Percentiles rank a stretch among this genome's conserved stretches.
Evolutionary conservation across 1,140 invertebrate genomes (phyloP).

Genomic region (Ceratina japonica): DNA sequence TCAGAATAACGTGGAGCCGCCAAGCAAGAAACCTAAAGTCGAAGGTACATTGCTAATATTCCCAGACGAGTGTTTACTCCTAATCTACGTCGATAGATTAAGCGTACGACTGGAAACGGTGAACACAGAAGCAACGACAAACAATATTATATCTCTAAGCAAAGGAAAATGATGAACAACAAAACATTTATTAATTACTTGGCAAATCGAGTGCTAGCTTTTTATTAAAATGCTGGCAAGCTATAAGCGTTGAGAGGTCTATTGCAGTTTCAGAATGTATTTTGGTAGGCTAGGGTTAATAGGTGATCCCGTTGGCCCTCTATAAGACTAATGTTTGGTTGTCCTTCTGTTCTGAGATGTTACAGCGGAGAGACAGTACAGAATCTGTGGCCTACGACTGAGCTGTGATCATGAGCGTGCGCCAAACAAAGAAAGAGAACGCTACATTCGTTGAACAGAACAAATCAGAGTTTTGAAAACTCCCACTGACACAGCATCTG

Average conservation of each 20-base stretch:
- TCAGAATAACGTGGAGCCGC: conserved; percentile 69
- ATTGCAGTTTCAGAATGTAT: conserved; percentile 63
- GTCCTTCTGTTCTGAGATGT: conserved; percentile 81
- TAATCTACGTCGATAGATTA: conserved; percentile 56
- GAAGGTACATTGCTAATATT: conserved; percentile 77
- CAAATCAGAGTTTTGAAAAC: conserved; percentile 76
- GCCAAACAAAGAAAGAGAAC: conserved; percentile 79
- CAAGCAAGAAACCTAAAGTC: conserved; percentile 70
- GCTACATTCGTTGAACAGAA: conserved; percentile 78
- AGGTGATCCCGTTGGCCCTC: conserved; percentile 71
- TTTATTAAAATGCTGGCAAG: conserved; percentile 63
- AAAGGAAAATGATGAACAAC: conserved; percentile 62
- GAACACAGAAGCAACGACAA: conserved; percentile 68
- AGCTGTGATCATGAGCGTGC: conserved; percentile 79
- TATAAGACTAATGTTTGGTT: conserved; percentile 80
- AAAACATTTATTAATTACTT: conserved; percentile 62
- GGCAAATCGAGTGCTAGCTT: conserved; percentile 67
- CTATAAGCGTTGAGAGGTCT: conserved; percentile 58
- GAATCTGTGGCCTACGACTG: conserved; percentile 80
- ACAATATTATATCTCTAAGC: conserved; percentile 65
- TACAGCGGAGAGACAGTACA: conserved; percentile 80
- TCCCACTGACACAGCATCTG: conserved; percentile 73
- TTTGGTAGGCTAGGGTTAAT: conserved; percentile 73
- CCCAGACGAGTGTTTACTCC: conserved; percentile 48
- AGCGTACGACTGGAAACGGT: conserved; percentile 64